Conservation (phyloP, 2,797 vertebrate species). For the Sarcoramphus papa region DNA sequence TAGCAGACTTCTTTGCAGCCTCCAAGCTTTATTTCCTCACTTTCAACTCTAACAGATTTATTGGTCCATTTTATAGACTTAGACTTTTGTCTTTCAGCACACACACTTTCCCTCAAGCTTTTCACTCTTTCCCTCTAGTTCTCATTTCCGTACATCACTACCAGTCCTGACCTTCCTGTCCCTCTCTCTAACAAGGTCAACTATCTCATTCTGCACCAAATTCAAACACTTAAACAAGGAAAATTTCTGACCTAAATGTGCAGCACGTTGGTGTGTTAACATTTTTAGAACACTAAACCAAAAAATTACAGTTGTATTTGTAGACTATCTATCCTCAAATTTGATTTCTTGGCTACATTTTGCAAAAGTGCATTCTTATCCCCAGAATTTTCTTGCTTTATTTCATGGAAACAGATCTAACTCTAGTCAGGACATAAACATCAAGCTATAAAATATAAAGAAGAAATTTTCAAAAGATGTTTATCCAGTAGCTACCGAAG, state of each 20-base stretch:
- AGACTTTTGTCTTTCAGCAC: not conserved
- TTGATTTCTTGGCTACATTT: not conserved
- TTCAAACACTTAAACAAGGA: not conserved
- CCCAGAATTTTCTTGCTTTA: not conserved
- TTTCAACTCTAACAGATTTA: not conserved
- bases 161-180: not conserved
- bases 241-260: not conserved
- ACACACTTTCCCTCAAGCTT: not conserved
- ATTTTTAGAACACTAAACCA: not conserved
- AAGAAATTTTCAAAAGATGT: not conserved
- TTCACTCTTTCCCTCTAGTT: not conserved
- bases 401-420: not conserved
- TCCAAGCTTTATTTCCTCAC: not conserved
- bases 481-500: not conserved
- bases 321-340: not conserved
- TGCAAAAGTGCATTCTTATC: not conserved
- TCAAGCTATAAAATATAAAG: not conserved
- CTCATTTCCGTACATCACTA: not conserved
- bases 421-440: not conserved
- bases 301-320: not conserved
- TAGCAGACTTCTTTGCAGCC: not conserved
- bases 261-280: not conserved
- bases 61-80: not conserved
- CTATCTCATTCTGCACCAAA: not conserved
- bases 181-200: not conserved